These are phyloP conservation scores for Chascanopsetta lugubris DNA, from an alignment of 2,113 vertebrate genomes.

Conservation along the genomic window DNA sequence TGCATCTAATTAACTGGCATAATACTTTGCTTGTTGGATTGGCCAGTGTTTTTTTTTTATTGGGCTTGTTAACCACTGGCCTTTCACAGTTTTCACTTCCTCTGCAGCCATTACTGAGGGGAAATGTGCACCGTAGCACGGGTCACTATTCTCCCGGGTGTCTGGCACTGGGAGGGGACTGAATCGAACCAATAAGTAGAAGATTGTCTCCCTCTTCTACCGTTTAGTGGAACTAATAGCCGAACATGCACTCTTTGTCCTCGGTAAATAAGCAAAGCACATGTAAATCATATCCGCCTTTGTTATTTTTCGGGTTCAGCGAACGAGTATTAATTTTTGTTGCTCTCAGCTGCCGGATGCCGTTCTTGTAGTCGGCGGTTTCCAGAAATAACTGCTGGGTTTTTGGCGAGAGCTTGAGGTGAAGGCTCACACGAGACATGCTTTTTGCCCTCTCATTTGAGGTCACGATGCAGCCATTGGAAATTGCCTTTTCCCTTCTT, in stretches of 20 bases:
- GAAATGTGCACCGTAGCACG: conserved; percentile 61
- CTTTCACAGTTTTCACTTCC: conserved; percentile 60
- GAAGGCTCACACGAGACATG: conserved; percentile 37
- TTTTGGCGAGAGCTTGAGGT: conserved; percentile 36
- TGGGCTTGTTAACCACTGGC: conserved; percentile 65
- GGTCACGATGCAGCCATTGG: conserved; percentile 49
- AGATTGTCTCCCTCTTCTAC: conserved; percentile 25
- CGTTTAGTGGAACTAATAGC: conserved; percentile 23
- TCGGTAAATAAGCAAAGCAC: conserved; percentile 3
- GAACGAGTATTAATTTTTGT: conserved; percentile 27
- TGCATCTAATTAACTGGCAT: conserved; percentile 68
- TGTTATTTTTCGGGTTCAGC: neutral
- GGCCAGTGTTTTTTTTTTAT: conserved; percentile 50
- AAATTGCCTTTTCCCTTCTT: conserved; percentile 18
- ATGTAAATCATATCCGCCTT: conserved; percentile 13
- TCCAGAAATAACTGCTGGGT: conserved; percentile 45
- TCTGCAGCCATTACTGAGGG: conserved; percentile 56
- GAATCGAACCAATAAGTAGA: conserved; percentile 33
- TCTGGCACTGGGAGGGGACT: conserved; percentile 45
- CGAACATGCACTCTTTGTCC: conserved; percentile 14
- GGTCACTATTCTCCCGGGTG: conserved; percentile 61
- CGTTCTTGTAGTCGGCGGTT: conserved; percentile 35
- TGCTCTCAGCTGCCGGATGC: conserved; percentile 9
- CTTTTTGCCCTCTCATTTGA: conserved; percentile 58
- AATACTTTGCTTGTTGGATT: conserved; percentile 62